Evolutionary conservation across 2,797 vertebrate genomes (phyloP), one percentile per base, ranked within the genome.

Genomic region (Austrolebias charrua): DNA sequence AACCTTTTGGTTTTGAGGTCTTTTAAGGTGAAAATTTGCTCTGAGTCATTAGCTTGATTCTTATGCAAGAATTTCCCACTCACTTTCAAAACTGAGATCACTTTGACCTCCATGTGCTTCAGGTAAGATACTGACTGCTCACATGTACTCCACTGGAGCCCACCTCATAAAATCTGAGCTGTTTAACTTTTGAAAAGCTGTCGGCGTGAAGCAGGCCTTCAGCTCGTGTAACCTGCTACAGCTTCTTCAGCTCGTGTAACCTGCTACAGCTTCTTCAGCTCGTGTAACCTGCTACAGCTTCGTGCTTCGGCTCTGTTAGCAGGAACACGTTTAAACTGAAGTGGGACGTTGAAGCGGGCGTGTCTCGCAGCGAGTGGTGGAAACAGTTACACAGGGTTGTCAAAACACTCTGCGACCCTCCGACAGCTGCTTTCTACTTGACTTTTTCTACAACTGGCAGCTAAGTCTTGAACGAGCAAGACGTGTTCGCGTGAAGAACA

Each of bases 391-490:
- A 38, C 51, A 38, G 33, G 9, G 31, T 11, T 55, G 31, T 14
- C 6, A n/a, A 18, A 38, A 15, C 7, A 9, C 29, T 20, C 10
- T 62, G 3, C n/a, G n/a, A 46, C 33, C 60, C 44, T 70, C 38
- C 6, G 43, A 46, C 19, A 54, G 54, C 5, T 9, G 9, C 47
- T 43, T 20, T 45, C 29, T 16, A 7, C 28, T 44, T 35, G 38
- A 46, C 42, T 24, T 15, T 35, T 55, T 65, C 24, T 59, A 35
- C 20, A 10, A 70, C 24, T 0, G 60, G 46, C 24, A 12, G 58
- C 14, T 0, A 15, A 49, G 52, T 18, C 15, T 60, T 19, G 4
- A 47, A 79, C 66, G 50, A 63, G 75, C 61, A 83, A 82, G 69
- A 45, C 9, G 16, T 12, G 43, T 49, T 12, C 6, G 28, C 38